These are phyloP conservation scores for Papilio elwesi DNA, from an alignment of 2,888 invertebrate species.

Conservation along the genomic window DNA sequence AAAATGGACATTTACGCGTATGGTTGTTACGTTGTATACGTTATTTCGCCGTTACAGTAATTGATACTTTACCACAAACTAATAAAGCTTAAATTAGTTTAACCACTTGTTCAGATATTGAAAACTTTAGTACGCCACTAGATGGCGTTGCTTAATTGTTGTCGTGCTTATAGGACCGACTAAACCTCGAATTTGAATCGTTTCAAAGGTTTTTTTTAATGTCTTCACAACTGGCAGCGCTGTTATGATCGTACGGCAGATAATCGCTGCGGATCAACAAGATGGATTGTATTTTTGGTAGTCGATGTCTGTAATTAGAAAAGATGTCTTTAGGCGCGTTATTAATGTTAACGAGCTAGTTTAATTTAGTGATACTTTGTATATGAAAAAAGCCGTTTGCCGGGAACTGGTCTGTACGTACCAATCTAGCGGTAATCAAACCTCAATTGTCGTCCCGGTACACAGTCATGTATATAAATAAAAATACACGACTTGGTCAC, in stretches of 20 bases:
- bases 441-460: constrained; percentile 20
- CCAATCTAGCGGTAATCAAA: constrained; percentile 24
- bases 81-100: constrained; percentile 63
- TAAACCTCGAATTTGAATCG: constrained; percentile 41
- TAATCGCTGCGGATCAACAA: constrained; percentile 47
- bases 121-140: constrained; percentile 57
- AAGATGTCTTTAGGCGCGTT: constrained; percentile 37
- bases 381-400: neutral
- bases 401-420: constrained; percentile 3
- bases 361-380: constrained; percentile 21
- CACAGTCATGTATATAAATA: constrained; percentile 4
- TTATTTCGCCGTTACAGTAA: constrained; percentile 65
- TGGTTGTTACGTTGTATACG: constrained; percentile 70
- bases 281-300: constrained; percentile 45
- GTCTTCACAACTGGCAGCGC: constrained; percentile 35
- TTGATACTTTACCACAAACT: constrained; percentile 64
- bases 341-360: constrained; percentile 43
- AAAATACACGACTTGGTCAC: neutral
- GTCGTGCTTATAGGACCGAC: constrained; percentile 52
- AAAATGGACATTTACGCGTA: constrained; percentile 65
- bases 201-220: constrained; percentile 31
- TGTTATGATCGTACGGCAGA: constrained; percentile 44
- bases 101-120: constrained; percentile 45
- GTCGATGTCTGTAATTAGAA: constrained; percentile 34
- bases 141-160: constrained; percentile 69